Evolutionary conservation across 2,888 invertebrate species (phyloP).

Genomic region (Cheilosia soror): DNA sequence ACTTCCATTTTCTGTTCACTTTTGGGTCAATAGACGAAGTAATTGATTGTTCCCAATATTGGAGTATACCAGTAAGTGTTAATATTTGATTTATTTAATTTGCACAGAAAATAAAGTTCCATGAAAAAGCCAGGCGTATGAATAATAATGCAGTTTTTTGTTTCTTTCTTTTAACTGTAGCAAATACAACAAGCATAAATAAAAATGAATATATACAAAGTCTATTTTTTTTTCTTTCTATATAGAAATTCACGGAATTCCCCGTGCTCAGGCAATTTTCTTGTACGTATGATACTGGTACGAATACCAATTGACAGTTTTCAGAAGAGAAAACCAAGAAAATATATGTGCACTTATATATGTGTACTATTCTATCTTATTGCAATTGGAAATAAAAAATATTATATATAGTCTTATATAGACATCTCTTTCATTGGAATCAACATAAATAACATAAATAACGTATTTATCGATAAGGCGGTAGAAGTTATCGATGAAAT

Average conservation of each 20-base stretch:
- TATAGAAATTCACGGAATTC: conserved; percentile 62
- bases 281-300: conserved; percentile 61
- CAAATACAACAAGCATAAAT: conserved; percentile 45
- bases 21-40: conserved; percentile 51
- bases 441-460: conserved; percentile 29
- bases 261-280: conserved; percentile 62
- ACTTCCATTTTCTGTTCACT: conserved; percentile 76
- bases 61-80: conserved; percentile 46
- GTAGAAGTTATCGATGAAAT: conserved; percentile 17
- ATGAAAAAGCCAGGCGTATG: conserved; percentile 35
- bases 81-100: conserved; percentile 48
- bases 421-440: conserved; percentile 12
- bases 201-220: conserved; percentile 58
- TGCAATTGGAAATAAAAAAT: not conserved
- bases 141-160: conserved; percentile 32
- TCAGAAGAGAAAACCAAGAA: conserved; percentile 54
- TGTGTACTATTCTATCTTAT: conserved; percentile 27
- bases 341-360: conserved; percentile 11
- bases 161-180: conserved; percentile 29
- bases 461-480: conserved; percentile 7
- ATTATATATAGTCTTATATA: not conserved
- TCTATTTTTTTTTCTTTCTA: conserved; percentile 52
- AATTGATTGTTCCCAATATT: conserved; percentile 49
- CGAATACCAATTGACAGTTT: conserved; percentile 59
- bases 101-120: conserved; percentile 51